These are phyloP conservation scores for Coptodon bakossiorum DNA, from an alignment of 2,113 vertebrate genomes.

Conservation along the genomic window DNA sequence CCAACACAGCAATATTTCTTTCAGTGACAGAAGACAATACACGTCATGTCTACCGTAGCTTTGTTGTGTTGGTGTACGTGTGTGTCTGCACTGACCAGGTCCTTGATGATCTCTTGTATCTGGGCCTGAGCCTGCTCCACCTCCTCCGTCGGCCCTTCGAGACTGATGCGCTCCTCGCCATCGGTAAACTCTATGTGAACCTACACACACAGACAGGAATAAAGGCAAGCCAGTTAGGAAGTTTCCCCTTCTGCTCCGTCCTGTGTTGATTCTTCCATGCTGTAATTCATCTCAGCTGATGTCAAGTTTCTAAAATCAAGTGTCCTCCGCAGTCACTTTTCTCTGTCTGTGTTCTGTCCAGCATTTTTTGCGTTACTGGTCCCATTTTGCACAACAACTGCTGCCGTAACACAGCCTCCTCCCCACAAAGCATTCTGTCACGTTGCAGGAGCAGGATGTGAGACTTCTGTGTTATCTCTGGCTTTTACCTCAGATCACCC, in stretches of 20 bases:
- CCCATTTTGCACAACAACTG: not conserved
- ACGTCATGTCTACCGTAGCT: not conserved
- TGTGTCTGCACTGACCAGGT: slow-evolving; percentile 63
- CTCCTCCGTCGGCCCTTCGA: slow-evolving; percentile 75
- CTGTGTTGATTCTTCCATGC: not conserved
- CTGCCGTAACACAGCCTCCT: not conserved
- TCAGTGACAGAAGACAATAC: not conserved
- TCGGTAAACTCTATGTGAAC: slow-evolving; percentile 81
- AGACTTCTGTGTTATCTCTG: not conserved
- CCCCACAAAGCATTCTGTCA: not conserved
- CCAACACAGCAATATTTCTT: not conserved
- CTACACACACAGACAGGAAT: slow-evolving; percentile 24
- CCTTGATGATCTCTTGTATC: slow-evolving; percentile 76
- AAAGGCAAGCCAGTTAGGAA: not conserved
- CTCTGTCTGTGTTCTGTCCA: not conserved
- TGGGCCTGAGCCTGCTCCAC: slow-evolving; percentile 75
- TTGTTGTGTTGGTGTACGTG: not conserved
- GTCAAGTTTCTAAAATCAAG: not conserved
- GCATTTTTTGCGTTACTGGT: not conserved
- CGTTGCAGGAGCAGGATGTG: not conserved
- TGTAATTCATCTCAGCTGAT: not conserved
- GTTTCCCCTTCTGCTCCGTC: not conserved
- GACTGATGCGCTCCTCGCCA: slow-evolving; percentile 75
- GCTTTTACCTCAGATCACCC: not conserved
- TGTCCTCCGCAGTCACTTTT: not conserved